These are phyloP conservation scores for Eupithecia dodoneata DNA, from an alignment of 2,888 invertebrate genomes.

Conservation along the genomic window DNA sequence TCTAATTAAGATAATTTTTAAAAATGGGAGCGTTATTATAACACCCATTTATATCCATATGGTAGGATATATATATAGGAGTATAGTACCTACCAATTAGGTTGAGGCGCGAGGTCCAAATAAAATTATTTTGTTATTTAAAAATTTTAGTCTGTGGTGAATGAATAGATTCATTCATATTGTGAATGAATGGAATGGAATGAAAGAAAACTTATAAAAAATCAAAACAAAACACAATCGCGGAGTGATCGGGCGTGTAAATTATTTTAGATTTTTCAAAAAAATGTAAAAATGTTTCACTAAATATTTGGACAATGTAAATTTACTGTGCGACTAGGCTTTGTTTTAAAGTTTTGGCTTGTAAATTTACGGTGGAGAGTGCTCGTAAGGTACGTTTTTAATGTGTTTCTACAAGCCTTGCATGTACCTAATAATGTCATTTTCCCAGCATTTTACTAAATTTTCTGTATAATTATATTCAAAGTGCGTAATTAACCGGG, in stretches of 20 bases:
- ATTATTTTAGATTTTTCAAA: conserved; percentile 27
- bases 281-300: conserved; percentile 25
- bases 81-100: no score
- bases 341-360: conserved; percentile 16
- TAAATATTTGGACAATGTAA: conserved; percentile 34
- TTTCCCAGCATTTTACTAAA: neutral
- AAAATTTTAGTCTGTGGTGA: no score
- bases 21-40: no score
- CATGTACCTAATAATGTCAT: neutral
- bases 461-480: neutral
- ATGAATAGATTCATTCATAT: neutral
- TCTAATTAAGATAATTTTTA: no score
- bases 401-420: neutral
- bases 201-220: conserved; percentile 9
- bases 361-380: conserved; percentile 32
- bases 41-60: no score
- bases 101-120: no score
- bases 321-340: conserved; percentile 33
- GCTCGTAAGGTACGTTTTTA: conserved; percentile 23
- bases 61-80: no score
- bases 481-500: neutral
- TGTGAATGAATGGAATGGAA: neutral
- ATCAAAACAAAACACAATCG: conserved; percentile 43
- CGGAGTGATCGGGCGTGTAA: conserved; percentile 23
- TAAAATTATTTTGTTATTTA: no score